Conservation (phyloP, 1,140 invertebrate species). For the Drosophila orosa region DNA sequence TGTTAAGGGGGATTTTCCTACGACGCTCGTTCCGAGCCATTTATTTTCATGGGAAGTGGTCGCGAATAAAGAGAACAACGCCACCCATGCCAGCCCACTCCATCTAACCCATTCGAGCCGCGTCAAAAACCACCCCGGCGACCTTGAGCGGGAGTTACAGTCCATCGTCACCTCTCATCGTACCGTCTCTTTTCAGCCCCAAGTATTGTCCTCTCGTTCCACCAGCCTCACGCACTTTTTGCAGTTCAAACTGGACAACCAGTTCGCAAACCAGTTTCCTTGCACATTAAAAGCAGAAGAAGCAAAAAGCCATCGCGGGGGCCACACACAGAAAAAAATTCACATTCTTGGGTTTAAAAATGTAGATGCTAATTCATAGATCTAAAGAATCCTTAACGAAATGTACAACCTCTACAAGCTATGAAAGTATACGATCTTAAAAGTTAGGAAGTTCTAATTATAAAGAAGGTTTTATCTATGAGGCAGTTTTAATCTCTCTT, state of each 20-base stretch:
- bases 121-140: constrained; percentile 25
- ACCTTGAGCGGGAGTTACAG: constrained; percentile 49
- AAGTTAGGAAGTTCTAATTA: not conserved
- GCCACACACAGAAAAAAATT: constrained; percentile 27
- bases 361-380: not conserved
- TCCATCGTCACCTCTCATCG: constrained; percentile 29
- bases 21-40: constrained; percentile 62
- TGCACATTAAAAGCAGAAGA: constrained; percentile 45
- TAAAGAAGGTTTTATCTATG: not conserved
- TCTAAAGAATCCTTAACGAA: not conserved
- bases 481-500: not conserved
- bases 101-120: constrained; percentile 3
- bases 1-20: constrained; percentile 35
- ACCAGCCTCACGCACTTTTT: constrained; percentile 50
- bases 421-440: too few relatives aligned
- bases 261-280: constrained; percentile 57
- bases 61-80: constrained; percentile 46
- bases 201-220: constrained; percentile 3
- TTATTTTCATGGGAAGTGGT: constrained; percentile 74
- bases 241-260: constrained; percentile 46
- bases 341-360: not conserved
- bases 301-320: constrained; percentile 33
- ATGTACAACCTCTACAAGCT: not conserved
- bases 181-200: constrained; percentile 6
- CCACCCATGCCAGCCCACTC: constrained; percentile 22